A percentile compares a stretch with the other conserved stretches of the same genome.
Evolutionary conservation across 1,140 invertebrate genomes (phyloP).

Genomic region (Chionoecetes opilio): DNA sequence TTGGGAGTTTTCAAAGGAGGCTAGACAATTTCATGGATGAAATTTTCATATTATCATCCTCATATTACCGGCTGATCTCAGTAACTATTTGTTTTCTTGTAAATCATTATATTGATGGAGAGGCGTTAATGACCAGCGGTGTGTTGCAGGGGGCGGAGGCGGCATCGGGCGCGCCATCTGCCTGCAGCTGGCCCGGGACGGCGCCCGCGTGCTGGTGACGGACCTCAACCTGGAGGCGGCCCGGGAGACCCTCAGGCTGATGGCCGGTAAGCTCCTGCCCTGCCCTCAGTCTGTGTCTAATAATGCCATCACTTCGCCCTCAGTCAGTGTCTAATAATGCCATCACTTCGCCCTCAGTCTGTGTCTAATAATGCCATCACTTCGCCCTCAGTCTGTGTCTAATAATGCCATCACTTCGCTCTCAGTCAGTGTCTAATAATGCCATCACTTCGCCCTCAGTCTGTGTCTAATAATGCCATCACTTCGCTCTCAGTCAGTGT

Average conservation of each 20-base stretch:
- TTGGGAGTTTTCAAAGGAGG: too few relatives aligned
- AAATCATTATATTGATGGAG: too few relatives aligned
- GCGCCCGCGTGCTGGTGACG: slow-evolving; percentile 94
- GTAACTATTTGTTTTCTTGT: too few relatives aligned
- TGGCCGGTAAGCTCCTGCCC: neutral
- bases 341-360: neutral
- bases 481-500: too few relatives aligned
- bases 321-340: neutral
- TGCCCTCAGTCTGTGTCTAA: neutral
- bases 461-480: too few relatives aligned
- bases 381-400: neutral
- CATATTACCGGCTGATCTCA: too few relatives aligned
- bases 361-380: neutral
- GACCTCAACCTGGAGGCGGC: slow-evolving; percentile 89
- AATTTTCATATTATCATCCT: too few relatives aligned
- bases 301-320: neutral
- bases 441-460: too few relatives aligned
- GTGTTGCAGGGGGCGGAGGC: slow-evolving; percentile 94
- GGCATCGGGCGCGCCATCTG: slow-evolving; percentile 94
- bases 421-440: too few relatives aligned
- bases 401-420: too few relatives aligned
- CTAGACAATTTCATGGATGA: too few relatives aligned
- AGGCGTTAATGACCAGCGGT: neutral
- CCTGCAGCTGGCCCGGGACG: slow-evolving; percentile 90
- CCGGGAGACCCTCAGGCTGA: slow-evolving; percentile 28